These are phyloP conservation scores for Drosophila gaucha DNA, from an alignment of 2,888 invertebrate genomes.

Conservation along the genomic window DNA sequence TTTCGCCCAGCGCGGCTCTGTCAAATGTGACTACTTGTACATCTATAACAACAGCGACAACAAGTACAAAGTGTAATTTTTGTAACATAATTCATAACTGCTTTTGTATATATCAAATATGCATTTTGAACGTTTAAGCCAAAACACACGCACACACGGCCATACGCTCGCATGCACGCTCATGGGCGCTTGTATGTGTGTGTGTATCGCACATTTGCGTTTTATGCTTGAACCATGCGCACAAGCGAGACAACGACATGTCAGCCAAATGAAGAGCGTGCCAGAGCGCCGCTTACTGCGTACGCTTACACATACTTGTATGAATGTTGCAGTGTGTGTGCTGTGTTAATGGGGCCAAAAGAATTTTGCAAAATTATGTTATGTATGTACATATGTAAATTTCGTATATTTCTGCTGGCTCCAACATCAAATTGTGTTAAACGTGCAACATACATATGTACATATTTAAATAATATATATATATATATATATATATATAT, in stretches of 20 bases:
- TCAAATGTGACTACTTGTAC: slow-evolving; percentile 33
- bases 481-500: not conserved
- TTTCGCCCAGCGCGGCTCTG: slow-evolving; percentile 47
- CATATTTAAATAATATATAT: not conserved
- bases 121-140: slow-evolving; percentile 26
- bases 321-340: slow-evolving; percentile 11
- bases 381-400: slow-evolving; percentile 7
- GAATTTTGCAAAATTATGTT: slow-evolving; percentile 28
- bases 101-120: slow-evolving; percentile 15
- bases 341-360: slow-evolving; percentile 17
- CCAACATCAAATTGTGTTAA: slow-evolving; percentile 14
- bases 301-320: slow-evolving; percentile 10
- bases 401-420: slow-evolving; percentile 7
- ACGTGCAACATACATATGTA: slow-evolving; percentile 13
- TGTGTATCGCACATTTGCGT: slow-evolving; percentile 42
- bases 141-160: slow-evolving; percentile 5
- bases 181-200: slow-evolving; percentile 27
- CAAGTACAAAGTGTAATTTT: slow-evolving; percentile 47
- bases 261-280: slow-evolving; percentile 23
- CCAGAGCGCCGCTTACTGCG: slow-evolving; percentile 28
- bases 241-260: slow-evolving; percentile 62
- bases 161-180: slow-evolving; percentile 24
- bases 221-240: slow-evolving; percentile 41
- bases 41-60: slow-evolving; percentile 10
- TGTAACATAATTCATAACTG: slow-evolving; percentile 39